Base-by-base conservation (phyloP, 1,140 invertebrate genomes). In the Ptiloglossa arizonensis region DNA sequence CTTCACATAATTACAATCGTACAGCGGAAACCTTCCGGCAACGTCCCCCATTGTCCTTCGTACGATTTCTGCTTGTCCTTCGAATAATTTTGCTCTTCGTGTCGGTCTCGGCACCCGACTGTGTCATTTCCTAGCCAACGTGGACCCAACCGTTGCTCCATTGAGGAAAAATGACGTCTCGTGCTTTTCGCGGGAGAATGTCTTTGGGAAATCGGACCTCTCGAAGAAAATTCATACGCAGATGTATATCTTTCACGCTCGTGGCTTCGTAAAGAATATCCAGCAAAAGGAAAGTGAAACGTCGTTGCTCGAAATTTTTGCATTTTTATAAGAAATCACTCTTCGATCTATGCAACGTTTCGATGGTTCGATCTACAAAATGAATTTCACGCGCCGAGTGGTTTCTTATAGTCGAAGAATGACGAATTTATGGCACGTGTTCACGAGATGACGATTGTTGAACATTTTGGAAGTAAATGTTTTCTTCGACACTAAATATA, bases 1-100 rank as follows among this genome's bases (percentile, higher is more conserved):
- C 35, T 52, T 73, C 35, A 44, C 57, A 73, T 82, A 83, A 83
- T 83, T 83, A 73, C 81, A 79, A 73, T 32, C 32, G 54, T 52
- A 66, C 54, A 41, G 22, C 22, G 17, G 63, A 44, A n/a, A 57
- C 41, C 54, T 57, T 41, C 54, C 64, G 22, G 22, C 11, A 19
- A 8, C 17, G n/a, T 27, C 35, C 35, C n/a, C 32, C 41, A 69
- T 76, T 76, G 73, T 76, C 54, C 32, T 29, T n/a, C 5, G 15
- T n/a, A 56, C 64, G 19, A 59, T 54, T 57, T 59, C 35, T 56
- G 41, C 41, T 27, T 17, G 52, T 48, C 41, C 29, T 27, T 69
- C 41, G 64, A 67, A 75, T 75, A 59, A 75, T 67, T 38, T 46
- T 8, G 22, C 24, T 29, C 19, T 46, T n/a, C n/a, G 54, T 22